These are phyloP conservation scores for Herminia tarsipennalis DNA, from an alignment of 2,888 invertebrate genomes.

Conservation along the genomic window DNA sequence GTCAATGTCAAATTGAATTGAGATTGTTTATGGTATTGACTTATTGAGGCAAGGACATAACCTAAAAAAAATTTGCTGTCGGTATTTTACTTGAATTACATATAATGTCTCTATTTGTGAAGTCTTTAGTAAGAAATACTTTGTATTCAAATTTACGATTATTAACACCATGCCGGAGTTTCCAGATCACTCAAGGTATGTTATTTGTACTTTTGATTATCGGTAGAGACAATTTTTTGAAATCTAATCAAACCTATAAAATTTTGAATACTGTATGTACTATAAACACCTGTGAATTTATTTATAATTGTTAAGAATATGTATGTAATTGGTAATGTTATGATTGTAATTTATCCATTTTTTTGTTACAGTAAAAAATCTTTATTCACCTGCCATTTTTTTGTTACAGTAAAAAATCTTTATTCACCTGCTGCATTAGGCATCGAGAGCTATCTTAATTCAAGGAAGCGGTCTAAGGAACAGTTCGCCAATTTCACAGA, in stretches of 20 bases:
- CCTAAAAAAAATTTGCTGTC: slow-evolving; percentile 4
- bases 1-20: background rate
- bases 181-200: slow-evolving; percentile 54
- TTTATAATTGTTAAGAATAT: too few species aligned
- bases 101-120: slow-evolving; percentile 58
- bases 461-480: slow-evolving; percentile 81
- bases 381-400: background rate
- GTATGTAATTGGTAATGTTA: background rate
- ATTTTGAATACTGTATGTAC: too few species aligned
- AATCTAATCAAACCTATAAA: too few species aligned
- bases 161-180: slow-evolving; percentile 46
- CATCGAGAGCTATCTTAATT: slow-evolving; percentile 84
- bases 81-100: background rate
- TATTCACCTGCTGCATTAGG: slow-evolving; percentile 87
- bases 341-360: slow-evolving; percentile 3
- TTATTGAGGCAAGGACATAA: background rate
- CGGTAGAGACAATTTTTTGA: too few species aligned
- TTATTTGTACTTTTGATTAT: too few species aligned
- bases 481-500: slow-evolving; percentile 87
- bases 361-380: background rate
- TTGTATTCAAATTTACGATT: slow-evolving; percentile 46
- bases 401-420: slow-evolving; percentile 67
- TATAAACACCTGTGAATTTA: too few species aligned
- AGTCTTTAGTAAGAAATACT: slow-evolving; percentile 49
- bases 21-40: background rate